Conservation (phyloP, 92 coral and sea anemone genomes). For the Blastomussa wellsi region DNA sequence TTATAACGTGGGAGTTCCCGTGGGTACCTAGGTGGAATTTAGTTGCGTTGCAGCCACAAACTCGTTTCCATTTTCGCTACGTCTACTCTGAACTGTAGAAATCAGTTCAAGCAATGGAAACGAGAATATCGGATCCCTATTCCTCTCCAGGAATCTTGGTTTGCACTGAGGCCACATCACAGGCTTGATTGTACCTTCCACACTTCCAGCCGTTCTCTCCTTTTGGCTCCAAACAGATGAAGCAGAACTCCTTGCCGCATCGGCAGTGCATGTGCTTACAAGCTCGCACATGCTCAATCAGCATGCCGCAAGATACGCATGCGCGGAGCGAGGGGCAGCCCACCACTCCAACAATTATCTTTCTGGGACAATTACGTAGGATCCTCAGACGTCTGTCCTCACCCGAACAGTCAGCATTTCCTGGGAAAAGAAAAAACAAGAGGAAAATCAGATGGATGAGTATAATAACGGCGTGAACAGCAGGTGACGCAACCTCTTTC, state of each 20-base stretch:
- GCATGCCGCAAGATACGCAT: conserved; percentile 75
- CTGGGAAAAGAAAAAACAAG: conserved; percentile 24
- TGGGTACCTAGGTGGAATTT: not conserved
- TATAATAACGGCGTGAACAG: not conserved
- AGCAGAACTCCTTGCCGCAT: conserved; percentile 80
- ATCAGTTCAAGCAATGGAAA: not conserved
- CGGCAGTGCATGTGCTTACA: conserved; percentile 90
- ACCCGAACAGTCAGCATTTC: conserved; percentile 78
- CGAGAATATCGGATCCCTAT: not conserved
- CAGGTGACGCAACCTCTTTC: no score
- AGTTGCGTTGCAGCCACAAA: not conserved
- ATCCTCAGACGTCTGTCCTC: conserved; percentile 81
- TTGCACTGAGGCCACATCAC: conserved; percentile 70
- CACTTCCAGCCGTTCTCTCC: conserved; percentile 47
- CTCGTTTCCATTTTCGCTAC: not conserved
- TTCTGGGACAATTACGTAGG: conserved; percentile 66
- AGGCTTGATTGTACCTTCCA: conserved; percentile 64
- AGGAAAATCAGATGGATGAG: not conserved
- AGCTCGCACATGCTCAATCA: conserved; percentile 74
- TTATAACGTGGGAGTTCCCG: no score
- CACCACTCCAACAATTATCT: conserved; percentile 71
- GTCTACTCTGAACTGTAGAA: not conserved
- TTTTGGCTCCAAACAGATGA: conserved; percentile 74
- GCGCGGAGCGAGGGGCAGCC: conserved; percentile 87
- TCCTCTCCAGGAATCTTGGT: conserved; percentile 66